phyloP scores from a whole-genome alignment of 2,797 vertebrate genomes.

The Hylomyscus alleni region DNA sequence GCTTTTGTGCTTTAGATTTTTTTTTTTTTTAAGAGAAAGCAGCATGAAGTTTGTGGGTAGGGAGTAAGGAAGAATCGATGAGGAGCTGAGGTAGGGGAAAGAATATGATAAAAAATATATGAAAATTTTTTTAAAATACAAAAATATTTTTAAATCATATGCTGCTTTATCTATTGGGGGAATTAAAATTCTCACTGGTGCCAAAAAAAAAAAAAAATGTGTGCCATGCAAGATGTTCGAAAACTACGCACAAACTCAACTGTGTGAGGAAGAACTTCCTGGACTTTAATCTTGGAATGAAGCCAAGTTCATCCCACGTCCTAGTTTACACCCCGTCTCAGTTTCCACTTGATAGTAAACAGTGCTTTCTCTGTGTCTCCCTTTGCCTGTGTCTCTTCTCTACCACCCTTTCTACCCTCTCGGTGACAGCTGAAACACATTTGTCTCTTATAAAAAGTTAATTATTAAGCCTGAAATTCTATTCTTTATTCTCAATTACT shows the following conservation, averaged over 20 bases:
- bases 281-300: background rate
- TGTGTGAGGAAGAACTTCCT: background rate
- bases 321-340: background rate
- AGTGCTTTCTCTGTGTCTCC: background rate
- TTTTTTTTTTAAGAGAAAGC: background rate
- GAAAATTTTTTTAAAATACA: background rate
- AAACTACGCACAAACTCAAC: background rate
- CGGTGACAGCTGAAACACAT: background rate
- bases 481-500: background rate
- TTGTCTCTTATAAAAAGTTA: background rate
- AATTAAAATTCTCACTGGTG: background rate
- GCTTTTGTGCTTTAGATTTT: background rate
- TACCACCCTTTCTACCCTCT: background rate
- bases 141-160: background rate
- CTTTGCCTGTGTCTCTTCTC: background rate
- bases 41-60: background rate
- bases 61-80: background rate
- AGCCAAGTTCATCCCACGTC: constrained; percentile 5
- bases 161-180: background rate
- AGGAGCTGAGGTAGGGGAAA: background rate
- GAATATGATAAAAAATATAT: background rate
- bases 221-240: background rate
- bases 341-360: background rate
- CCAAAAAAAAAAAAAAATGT: background rate
- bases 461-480: background rate